Conservation (phyloP, 1,140 invertebrate species). For the Drosophila sp. region DNA sequence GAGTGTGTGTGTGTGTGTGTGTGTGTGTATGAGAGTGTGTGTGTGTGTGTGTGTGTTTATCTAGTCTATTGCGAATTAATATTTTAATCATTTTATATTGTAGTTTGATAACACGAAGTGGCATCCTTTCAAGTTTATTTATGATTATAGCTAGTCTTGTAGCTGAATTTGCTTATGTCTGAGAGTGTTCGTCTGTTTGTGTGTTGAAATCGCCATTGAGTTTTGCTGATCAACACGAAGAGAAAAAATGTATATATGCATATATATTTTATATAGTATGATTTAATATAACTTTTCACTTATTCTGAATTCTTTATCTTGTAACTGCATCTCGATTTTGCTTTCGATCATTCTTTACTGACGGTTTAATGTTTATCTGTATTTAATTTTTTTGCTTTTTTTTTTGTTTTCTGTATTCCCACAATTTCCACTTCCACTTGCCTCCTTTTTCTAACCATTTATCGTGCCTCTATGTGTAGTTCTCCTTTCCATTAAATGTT, state of each 20-base stretch:
- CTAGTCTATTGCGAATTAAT: slow-evolving; percentile 32
- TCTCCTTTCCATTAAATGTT: slow-evolving; percentile 4
- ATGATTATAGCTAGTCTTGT: not conserved
- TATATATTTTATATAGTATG: slow-evolving; percentile 50
- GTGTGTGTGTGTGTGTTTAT: not conserved
- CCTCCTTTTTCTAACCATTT: not conserved
- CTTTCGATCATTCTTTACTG: slow-evolving; percentile 23
- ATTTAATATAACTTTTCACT: slow-evolving; percentile 44
- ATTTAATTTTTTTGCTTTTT: slow-evolving; percentile 1
- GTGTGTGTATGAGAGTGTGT: too few species aligned
- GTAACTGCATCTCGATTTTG: slow-evolving; percentile 35
- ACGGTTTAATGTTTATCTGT: slow-evolving; percentile 28
- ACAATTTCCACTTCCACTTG: slow-evolving; percentile 8
- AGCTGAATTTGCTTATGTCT: not conserved
- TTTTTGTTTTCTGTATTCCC: not conserved
- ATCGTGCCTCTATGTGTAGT: slow-evolving; percentile 21
- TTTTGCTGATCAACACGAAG: slow-evolving; percentile 45
- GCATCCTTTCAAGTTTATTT: slow-evolving; percentile 16
- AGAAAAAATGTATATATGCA: slow-evolving; percentile 49
- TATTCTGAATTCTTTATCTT: slow-evolving; percentile 33
- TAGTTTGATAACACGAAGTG: slow-evolving; percentile 23
- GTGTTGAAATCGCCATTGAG: slow-evolving; percentile 15
- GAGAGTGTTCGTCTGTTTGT: slow-evolving; percentile 11
- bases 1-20: not conserved
- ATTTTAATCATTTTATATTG: slow-evolving; percentile 11